phyloP scores from a whole-genome alignment of 2,113 vertebrate genomes.

The Eonycteris spelaea region DNA sequence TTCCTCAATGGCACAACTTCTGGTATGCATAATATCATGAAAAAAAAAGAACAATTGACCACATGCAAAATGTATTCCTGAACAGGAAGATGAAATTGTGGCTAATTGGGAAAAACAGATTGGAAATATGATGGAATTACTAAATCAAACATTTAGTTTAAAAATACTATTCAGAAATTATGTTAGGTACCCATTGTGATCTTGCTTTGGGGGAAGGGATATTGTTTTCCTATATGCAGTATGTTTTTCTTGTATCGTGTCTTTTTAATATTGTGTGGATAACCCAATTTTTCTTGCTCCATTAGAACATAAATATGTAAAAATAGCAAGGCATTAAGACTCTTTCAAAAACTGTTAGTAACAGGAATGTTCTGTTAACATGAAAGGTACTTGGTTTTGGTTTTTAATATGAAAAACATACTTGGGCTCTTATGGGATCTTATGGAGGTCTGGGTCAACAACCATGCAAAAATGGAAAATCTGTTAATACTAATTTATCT shows the following conservation, averaged over 20 bases:
- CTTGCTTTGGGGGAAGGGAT: background rate
- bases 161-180: conserved; percentile 17
- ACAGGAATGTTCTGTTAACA: conserved; percentile 47
- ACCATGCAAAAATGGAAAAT: background rate
- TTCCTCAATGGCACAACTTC: background rate
- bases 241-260: background rate
- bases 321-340: conserved; percentile 19
- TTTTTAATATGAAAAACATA: conserved; percentile 32
- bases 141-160: conserved; percentile 24
- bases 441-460: background rate
- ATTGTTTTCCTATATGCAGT: conserved; percentile 2
- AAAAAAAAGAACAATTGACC: background rate
- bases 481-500: background rate
- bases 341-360: conserved; percentile 54
- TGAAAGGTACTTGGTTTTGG: background rate
- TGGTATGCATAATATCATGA: background rate
- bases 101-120: background rate
- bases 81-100: conserved; percentile 10
- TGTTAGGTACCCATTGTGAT: background rate
- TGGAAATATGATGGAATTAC: conserved; percentile 12
- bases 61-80: background rate
- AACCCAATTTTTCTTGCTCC: background rate
- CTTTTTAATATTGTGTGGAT: conserved; percentile 8
- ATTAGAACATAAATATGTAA: conserved; percentile 30
- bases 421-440: background rate